Base-by-base conservation (phyloP, 2,797 vertebrate genomes). In the Gallinago solitaria region DNA sequence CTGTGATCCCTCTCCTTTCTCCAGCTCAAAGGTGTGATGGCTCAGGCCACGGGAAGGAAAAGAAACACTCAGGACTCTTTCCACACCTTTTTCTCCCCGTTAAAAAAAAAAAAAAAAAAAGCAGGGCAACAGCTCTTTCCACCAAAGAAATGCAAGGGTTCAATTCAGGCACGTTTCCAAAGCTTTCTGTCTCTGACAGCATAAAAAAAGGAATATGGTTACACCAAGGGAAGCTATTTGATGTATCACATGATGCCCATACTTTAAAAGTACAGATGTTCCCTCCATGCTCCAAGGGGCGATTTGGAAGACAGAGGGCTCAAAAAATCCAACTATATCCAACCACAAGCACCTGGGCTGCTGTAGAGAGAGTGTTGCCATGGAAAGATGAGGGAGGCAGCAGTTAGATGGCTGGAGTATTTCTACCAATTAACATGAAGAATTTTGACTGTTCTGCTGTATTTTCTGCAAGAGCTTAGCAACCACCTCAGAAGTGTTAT, bases 221-320 rank as follows among this genome's bases (percentile, higher is more conserved):
- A 63, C 69, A 90, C 35, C 47, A 68, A 89, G 37, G 54, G 67
- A 95, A 94, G 32, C 48, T 67, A 65, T 74, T 74, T 77, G 67
- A 94, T 86, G 45, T 11, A 87, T 50, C 74, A 93, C 83, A 76
- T 45, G 77, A 79, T 60, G 59, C 81, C 73, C 65, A 90, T 90
- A 83, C 32, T 87, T 94, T 24, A 91, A 83, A 95, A 74, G 82
- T 93, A 90, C 88, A 95, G 95, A 96, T 95, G 91, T 87, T 96
- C 78, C 75, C 71, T 94, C 75, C 45, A 10, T 68, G 94, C 88
- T 93, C 93, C 68, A 83, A 92, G 78, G 90, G 87, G 53, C 4
- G 8, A 93, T 93, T 90, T 64, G 37, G 94, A 96, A 95, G 93
- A 89, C 53, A 57, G 86, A 95, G 35, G 71, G 68, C 83, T 94